Evolutionary conservation across 1,140 invertebrate genomes (phyloP), one percentile per base, ranked within the genome.

Genomic region (Drosophila elegans): DNA sequence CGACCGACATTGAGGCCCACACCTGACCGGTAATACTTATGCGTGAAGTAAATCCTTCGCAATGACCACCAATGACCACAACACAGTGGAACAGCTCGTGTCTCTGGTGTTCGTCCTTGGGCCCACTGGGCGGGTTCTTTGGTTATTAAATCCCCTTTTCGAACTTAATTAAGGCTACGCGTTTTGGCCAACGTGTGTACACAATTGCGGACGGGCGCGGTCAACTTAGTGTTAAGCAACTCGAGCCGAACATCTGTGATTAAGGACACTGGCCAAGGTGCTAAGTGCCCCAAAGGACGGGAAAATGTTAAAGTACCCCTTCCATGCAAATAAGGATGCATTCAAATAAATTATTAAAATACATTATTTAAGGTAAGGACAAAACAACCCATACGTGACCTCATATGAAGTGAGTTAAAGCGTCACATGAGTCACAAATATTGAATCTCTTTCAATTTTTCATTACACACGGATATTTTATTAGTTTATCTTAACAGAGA

Each of bases 151-250:
- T 80, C 72, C 36, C 60, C 75, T 66, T 88, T 89, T 67, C 76
- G 54, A 64, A 73, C 84, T 84, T 88, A 89, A 88, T 88, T 88
- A 88, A 88, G 67, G 72, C 61, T 83, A 80, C 71, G 54, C 68
- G 71, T 82, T 74, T 60, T 66, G 51, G 49, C 56, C 56, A 72
- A 60, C 49, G 54, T 74, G 55, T 69, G 71, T 80, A 74, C 77
- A 80, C 45, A 75, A 45, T 62, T 49, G 41, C 55, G 34, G 52
- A 67, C 49, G 57, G 63, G 64, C 29, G 49, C 44, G 67, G 51
- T 46, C 67, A 68, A 29, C 53, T 71, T 72, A 57, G 68, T 64
- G 68, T 72, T 71, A 72, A 57, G 66, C 68, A 72, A 72, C 55
- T 41, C 44, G 52, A 72, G 36, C 44, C 52, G 10, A 71, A 72